Conservation (phyloP, 2,797 vertebrate genomes). For the Tympanoctomys barrerae region DNA sequence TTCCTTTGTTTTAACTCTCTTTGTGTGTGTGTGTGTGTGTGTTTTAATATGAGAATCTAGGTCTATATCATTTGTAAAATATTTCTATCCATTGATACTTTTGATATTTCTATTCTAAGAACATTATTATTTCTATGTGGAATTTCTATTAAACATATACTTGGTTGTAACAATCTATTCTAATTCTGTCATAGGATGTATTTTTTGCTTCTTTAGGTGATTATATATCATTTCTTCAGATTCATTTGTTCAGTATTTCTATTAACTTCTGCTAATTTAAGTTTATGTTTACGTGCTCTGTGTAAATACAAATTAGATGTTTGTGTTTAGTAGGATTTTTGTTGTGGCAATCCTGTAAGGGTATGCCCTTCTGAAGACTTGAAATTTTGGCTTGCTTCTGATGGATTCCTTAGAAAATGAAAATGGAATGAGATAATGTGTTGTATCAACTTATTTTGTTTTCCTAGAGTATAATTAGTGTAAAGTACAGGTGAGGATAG, state of each 20-base stretch:
- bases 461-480: background rate
- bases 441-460: background rate
- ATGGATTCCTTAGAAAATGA: background rate
- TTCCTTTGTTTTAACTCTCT: background rate
- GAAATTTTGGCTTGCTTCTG: background rate
- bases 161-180: background rate
- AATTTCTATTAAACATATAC: background rate
- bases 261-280: background rate
- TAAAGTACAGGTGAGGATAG: background rate
- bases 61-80: background rate
- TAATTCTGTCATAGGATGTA: background rate
- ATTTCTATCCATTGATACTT: background rate
- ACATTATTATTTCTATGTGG: slow-evolving; percentile 3
- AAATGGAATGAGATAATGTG: background rate
- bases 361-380: background rate
- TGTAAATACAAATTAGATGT: slow-evolving; percentile 1
- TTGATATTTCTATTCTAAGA: background rate
- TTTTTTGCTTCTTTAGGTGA: background rate
- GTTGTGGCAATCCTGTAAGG: background rate
- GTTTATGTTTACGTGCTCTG: background rate
- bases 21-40: background rate
- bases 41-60: slow-evolving; percentile 17
- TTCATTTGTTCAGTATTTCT: background rate
- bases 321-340: background rate
- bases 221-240: background rate